A percentile compares a stretch with the other conserved stretches of the same genome.
Conservation (phyloP, 2,888 invertebrate species). For the Xestia sexstrigata region DNA sequence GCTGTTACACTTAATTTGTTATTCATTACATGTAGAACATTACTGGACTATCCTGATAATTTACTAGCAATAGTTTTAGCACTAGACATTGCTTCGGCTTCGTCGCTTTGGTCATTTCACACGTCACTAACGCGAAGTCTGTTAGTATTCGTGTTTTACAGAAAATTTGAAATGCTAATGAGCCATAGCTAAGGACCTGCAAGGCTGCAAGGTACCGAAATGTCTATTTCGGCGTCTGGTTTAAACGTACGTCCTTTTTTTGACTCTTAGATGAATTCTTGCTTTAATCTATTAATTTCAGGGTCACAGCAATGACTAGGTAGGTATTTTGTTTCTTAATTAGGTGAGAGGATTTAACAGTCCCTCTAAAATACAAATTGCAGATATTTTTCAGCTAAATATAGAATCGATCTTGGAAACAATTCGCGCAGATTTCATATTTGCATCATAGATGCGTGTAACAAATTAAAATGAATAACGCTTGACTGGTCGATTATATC, state of each 20-base stretch:
- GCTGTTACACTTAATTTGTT: constrained; percentile 23
- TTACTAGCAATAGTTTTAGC: constrained; percentile 28
- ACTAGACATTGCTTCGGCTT: constrained; percentile 29
- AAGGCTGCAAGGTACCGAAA: constrained; percentile 16
- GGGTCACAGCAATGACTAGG: background rate
- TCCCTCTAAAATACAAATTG: constrained; percentile 7
- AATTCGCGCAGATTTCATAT: constrained; percentile 32
- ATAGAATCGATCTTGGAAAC: background rate
- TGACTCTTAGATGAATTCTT: constrained; percentile 13
- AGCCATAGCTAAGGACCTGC: constrained; percentile 12
- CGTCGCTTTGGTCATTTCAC: constrained; percentile 13
- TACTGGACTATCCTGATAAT: constrained; percentile 23
- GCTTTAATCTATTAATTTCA: constrained; percentile 34
- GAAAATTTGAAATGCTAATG: constrained; percentile 30
- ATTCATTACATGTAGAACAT: constrained; percentile 20
- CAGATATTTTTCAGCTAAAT: constrained; percentile 8
- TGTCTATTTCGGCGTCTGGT: constrained; percentile 33
- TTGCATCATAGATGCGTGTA: constrained; percentile 12
- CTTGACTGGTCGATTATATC: constrained; percentile 47
- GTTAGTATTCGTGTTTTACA: constrained; percentile 14
- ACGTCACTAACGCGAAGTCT: constrained; percentile 18
- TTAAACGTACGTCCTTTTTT: constrained; percentile 28
- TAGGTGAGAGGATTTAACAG: no score
- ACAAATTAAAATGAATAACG: constrained; percentile 44
- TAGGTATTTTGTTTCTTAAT: background rate